Evolutionary conservation across 2,113 vertebrate species (phyloP).

Genomic region (Carassius auratus): DNA sequence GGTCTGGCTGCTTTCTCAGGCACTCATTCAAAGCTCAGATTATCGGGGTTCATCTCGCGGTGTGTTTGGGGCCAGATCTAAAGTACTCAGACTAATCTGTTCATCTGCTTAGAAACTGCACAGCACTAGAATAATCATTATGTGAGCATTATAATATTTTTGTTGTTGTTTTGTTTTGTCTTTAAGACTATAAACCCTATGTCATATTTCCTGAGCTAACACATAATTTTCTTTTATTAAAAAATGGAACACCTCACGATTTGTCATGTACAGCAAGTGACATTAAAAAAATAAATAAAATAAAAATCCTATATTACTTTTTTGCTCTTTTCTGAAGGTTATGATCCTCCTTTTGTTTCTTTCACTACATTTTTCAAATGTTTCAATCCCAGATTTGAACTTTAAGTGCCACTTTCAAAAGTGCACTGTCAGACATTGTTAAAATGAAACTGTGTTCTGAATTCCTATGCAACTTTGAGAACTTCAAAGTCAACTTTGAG

Average conservation of each 20-base stretch:
- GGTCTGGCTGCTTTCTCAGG: constrained; percentile 53
- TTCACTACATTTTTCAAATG: no score
- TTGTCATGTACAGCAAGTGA: neutral
- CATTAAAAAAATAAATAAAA: neutral
- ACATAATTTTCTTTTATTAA: neutral
- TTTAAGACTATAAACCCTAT: neutral
- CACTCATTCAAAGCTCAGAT: constrained; percentile 42
- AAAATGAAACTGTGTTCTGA: no score
- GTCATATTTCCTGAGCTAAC: neutral
- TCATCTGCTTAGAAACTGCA: constrained; percentile 40
- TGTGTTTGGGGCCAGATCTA: constrained; percentile 12
- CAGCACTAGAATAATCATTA: neutral
- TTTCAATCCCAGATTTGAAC: no score
- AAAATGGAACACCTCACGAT: neutral
- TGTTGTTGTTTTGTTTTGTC: no score
- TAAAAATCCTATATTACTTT: no score
- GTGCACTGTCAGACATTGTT: no score
- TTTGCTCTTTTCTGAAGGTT: no score
- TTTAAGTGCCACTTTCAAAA: no score
- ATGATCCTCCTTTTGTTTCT: no score
- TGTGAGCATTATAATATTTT: neutral
- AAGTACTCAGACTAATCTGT: constrained; percentile 45
- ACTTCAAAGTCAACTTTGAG: no score
- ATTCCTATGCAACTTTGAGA: no score
- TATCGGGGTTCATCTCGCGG: constrained; percentile 22